A percentile compares a stretch with the other conserved stretches of the same genome.
These are phyloP conservation scores for Lampris megalopsis DNA, from an alignment of 2,113 vertebrate species.

Conservation along the genomic window DNA sequence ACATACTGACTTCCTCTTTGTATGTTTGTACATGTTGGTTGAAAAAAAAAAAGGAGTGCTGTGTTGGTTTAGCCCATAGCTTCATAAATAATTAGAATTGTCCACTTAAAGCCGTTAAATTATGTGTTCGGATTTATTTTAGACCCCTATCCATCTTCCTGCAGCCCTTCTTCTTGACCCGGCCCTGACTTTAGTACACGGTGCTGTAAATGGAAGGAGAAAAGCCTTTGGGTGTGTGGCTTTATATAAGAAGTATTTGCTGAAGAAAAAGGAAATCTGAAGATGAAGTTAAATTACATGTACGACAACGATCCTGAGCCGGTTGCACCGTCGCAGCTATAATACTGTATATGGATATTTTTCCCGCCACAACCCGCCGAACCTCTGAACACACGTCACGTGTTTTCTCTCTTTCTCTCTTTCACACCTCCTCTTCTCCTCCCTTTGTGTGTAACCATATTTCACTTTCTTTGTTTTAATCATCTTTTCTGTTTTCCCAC, in stretches of 20 bases:
- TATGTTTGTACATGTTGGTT: constrained; percentile 29
- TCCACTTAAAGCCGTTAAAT: background rate
- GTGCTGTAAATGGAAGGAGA: background rate
- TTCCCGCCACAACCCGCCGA: too few species aligned
- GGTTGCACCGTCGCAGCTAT: too few species aligned
- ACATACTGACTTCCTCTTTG: constrained; percentile 49
- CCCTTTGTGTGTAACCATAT: background rate
- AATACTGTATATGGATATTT: too few species aligned
- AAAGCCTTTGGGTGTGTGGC: background rate
- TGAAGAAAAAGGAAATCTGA: too few species aligned
- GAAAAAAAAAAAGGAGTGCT: constrained; percentile 32
- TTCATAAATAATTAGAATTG: constrained; percentile 38
- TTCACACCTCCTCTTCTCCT: background rate
- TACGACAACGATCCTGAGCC: too few species aligned
- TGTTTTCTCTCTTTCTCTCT: too few species aligned
- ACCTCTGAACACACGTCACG: too few species aligned
- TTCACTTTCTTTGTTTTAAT: too few species aligned
- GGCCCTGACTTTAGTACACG: background rate
- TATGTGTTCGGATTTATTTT: background rate
- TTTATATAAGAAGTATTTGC: too few species aligned
- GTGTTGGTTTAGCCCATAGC: constrained; percentile 18
- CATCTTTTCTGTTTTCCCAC: too few species aligned
- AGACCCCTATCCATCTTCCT: background rate
- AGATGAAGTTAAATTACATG: too few species aligned
- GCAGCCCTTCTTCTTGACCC: background rate